Percentiles rank a stretch among this genome's conserved stretches.
phyloP scores from a whole-genome alignment of 1,140 invertebrate genomes.

The Drosophila dunni region DNA sequence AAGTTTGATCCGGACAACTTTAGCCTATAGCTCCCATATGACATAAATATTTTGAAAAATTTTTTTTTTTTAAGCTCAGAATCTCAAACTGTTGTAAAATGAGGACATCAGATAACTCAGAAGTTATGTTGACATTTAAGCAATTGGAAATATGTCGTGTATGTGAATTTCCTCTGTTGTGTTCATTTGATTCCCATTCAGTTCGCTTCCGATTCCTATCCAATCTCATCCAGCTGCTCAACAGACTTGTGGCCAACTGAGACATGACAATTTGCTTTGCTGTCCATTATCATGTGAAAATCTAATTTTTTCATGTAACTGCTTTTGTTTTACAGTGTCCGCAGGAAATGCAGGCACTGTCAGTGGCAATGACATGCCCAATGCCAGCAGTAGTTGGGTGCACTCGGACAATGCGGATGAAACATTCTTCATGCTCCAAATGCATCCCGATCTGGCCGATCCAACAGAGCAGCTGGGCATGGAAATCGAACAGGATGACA shows the following conservation, averaged over 20 bases:
- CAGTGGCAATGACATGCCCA: slow-evolving; percentile 11
- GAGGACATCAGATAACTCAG: too few species aligned
- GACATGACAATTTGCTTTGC: slow-evolving; percentile 38
- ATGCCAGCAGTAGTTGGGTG: slow-evolving; percentile 68
- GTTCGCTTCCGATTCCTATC: background rate
- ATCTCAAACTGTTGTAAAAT: background rate
- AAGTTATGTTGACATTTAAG: slow-evolving; percentile 54
- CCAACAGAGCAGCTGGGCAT: slow-evolving; percentile 90
- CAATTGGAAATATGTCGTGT: slow-evolving; percentile 71
- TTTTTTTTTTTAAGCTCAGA: background rate
- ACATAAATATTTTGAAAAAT: too few species aligned
- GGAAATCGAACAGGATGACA: slow-evolving; percentile 89
- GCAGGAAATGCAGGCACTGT: slow-evolving; percentile 27
- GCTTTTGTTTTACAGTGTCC: slow-evolving; percentile 43
- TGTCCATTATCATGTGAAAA: slow-evolving; percentile 46
- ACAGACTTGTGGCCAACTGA: slow-evolving; percentile 2
- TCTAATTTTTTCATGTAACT: background rate
- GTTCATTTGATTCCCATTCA: background rate
- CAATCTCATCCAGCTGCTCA: background rate
- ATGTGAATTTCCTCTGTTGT: slow-evolving; percentile 19
- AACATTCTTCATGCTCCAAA: slow-evolving; percentile 88
- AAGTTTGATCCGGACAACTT: too few species aligned
- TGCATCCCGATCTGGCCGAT: slow-evolving; percentile 89
- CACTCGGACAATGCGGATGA: slow-evolving; percentile 85
- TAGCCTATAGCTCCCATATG: too few species aligned